phyloP scores from a whole-genome alignment of 2,888 invertebrate species.

The Andrena haemorrhoa region DNA sequence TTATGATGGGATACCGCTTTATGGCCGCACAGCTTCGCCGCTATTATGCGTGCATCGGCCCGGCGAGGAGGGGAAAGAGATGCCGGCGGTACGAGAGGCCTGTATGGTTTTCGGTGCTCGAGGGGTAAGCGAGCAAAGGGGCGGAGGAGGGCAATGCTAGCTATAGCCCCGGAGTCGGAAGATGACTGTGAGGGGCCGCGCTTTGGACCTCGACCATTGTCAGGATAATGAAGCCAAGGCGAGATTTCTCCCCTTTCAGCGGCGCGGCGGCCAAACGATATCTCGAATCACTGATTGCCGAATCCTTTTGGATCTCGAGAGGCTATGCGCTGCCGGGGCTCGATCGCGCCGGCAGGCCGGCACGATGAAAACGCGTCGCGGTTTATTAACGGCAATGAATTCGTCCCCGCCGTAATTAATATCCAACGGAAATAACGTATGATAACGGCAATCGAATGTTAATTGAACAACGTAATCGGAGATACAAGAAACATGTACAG shows the following conservation, averaged over 20 bases:
- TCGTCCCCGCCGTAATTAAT: constrained; percentile 26
- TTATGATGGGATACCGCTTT: constrained; percentile 81
- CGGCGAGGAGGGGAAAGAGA: constrained; percentile 33
- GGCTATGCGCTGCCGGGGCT: background rate
- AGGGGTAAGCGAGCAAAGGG: constrained; percentile 28
- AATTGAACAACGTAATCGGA: constrained; percentile 22
- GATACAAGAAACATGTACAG: background rate
- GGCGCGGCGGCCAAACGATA: constrained; percentile 64
- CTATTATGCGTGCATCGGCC: constrained; percentile 82
- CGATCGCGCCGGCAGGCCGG: constrained; percentile 6
- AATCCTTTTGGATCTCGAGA: constrained; percentile 52
- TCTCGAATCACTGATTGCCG: constrained; percentile 70
- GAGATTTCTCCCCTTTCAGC: constrained; percentile 77
- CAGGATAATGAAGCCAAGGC: constrained; percentile 79
- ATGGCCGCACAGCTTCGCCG: constrained; percentile 76
- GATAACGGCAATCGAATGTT: constrained; percentile 39
- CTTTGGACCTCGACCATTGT: constrained; percentile 75
- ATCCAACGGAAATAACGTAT: constrained; percentile 38
- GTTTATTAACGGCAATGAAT: constrained; percentile 15
- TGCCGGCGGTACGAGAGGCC: constrained; percentile 38
- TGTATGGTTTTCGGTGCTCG: constrained; percentile 59
- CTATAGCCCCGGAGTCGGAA: constrained; percentile 36
- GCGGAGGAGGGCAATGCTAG: constrained; percentile 13
- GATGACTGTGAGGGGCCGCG: constrained; percentile 51
- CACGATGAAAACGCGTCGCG: background rate